Base-by-base conservation (phyloP, 2,113 vertebrate species). In the Seriola rivoliana region DNA sequence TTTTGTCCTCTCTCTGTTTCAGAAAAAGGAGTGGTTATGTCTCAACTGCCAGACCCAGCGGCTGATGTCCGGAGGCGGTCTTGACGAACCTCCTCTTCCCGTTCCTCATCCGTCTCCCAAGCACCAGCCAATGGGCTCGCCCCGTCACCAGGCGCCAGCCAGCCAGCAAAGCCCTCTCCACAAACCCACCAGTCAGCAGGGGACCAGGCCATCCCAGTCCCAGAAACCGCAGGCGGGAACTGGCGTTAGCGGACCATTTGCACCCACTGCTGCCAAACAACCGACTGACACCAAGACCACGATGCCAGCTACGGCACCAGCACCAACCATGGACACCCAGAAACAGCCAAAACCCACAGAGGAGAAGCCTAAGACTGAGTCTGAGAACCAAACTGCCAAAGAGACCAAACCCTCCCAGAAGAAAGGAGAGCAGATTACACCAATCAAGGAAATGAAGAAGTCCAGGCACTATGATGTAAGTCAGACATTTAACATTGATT, bases 21-120 rank as follows among this genome's bases (percentile, higher is more conserved):
- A 99, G 98, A 99, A 99, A 94, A 98, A 98, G 3, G 98, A 99
- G 87, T 99, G 98, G 98, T 95, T 99, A 44, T 99, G 98, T 95
- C 96, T 99, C 89, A 99, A 98, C 95, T 99, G 98, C 96, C 98
- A 99, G 96, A 99, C 98, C 11, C 96, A 98, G 91, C 94, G 98
- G 83, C 93, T 99, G 71, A 95, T 99, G 65, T 97, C 98, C 23
- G 97, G 98, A 90, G 96, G 88, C 0, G 86, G 95, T 83, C 95
- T 99, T 0, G 97, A 97, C 3, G 97, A 99, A 1, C 85, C 93
- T 74, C 95, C 96, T 8, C 93, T 95, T 75, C 95, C 96, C 0
- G 85, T 95, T 90, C 95, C 95, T 1, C 94, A 96, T 83, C 93
- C 96, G 0, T 91, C 96, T 67, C 93, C 97, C 29, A 97, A 97